These are phyloP conservation scores for Megathymus violae DNA, from an alignment of 1,140 invertebrate genomes.

Conservation along the genomic window DNA sequence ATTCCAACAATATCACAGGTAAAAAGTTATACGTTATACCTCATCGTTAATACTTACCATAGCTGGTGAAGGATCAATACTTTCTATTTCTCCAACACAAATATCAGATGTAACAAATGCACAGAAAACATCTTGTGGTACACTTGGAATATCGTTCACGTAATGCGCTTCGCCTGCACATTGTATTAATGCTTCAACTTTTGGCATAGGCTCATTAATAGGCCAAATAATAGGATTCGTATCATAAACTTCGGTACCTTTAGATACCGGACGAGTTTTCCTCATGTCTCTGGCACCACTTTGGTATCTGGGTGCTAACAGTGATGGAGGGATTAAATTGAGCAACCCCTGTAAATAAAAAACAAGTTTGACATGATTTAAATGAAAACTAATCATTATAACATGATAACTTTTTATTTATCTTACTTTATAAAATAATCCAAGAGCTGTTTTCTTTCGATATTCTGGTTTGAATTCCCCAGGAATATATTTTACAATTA, in stretches of 20 bases:
- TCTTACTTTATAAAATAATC: slow-evolving; percentile 89
- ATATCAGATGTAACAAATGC: slow-evolving; percentile 86
- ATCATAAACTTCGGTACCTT: slow-evolving; percentile 86
- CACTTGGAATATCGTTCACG: slow-evolving; percentile 85
- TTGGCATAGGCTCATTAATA: slow-evolving; percentile 87
- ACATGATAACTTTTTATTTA: no score
- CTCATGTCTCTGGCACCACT: slow-evolving; percentile 72
- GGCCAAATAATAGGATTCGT: slow-evolving; percentile 87
- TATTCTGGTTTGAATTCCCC: slow-evolving; percentile 87
- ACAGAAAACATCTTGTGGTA: slow-evolving; percentile 85
- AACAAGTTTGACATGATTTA: not conserved
- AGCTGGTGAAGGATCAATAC: slow-evolving; percentile 86
- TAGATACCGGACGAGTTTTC: slow-evolving; percentile 84
- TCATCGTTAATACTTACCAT: slow-evolving; percentile 84
- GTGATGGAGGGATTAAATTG: slow-evolving; percentile 44
- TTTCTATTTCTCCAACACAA: slow-evolving; percentile 83
- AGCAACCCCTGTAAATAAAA: slow-evolving; percentile 48
- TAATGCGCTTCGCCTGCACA: slow-evolving; percentile 86
- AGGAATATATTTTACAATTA: slow-evolving; percentile 85
- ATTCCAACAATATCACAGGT: no score
- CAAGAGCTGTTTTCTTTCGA: slow-evolving; percentile 85
- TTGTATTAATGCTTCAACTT: slow-evolving; percentile 86
- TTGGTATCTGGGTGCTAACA: slow-evolving; percentile 47
- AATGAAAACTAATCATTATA: no score
- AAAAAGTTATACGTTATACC: no score